A percentile compares a stretch with the other conserved stretches of the same genome.
phyloP scores from a whole-genome alignment of 2,113 vertebrate genomes.

The Tachycineta bicolor region DNA sequence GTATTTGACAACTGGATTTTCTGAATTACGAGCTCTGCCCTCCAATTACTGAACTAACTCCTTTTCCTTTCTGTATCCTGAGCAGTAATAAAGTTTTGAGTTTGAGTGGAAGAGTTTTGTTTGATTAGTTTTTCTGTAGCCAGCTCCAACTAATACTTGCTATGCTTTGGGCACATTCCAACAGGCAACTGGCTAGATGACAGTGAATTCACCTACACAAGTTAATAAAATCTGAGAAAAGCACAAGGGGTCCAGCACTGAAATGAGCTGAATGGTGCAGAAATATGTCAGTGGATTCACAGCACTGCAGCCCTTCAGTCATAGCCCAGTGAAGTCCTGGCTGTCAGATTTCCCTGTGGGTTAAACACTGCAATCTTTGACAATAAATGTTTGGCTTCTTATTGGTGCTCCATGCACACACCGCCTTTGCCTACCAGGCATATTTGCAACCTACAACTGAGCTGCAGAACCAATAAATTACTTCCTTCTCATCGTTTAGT shows the following conservation, averaged over 20 bases:
- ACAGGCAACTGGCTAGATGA: not conserved
- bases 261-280: not conserved
- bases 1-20: slow-evolving; percentile 27
- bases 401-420: not conserved
- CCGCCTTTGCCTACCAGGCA: not conserved
- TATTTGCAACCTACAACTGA: not conserved
- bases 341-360: not conserved
- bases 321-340: not conserved
- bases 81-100: not conserved
- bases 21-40: not conserved
- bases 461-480: not conserved
- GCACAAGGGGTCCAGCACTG: not conserved
- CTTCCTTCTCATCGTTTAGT: not conserved
- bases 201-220: not conserved
- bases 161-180: not conserved
- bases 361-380: not conserved
- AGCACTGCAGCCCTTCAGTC: not conserved
- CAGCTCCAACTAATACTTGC: not conserved
- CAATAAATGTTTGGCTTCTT: not conserved
- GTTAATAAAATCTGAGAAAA: not conserved
- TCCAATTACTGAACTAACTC: not conserved
- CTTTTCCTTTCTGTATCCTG: not conserved
- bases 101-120: not conserved
- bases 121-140: not conserved
- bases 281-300: not conserved